These are phyloP conservation scores for Luidia sarsii DNA, from an alignment of 53 echinoderm and acorn worm species.

Conservation along the genomic window DNA sequence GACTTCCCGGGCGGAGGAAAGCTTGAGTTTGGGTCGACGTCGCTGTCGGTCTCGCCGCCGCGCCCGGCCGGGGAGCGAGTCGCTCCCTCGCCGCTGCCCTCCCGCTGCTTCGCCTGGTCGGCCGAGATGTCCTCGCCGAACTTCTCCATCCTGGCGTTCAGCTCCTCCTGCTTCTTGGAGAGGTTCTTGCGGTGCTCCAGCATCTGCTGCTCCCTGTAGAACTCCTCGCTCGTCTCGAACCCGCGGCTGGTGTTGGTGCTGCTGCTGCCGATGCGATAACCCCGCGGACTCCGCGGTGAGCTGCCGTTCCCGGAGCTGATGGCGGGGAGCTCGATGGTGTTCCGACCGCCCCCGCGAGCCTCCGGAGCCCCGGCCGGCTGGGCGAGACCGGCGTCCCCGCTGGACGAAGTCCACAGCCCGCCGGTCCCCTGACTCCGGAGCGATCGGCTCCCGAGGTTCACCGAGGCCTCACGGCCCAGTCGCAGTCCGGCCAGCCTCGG, in stretches of 20 bases:
- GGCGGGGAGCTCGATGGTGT: constrained; percentile 26
- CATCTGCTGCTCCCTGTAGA: constrained; percentile 34
- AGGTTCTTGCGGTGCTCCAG: constrained; percentile 58
- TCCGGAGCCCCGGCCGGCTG: constrained; percentile 24
- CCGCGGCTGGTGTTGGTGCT: not conserved
- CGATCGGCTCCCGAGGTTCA: constrained; percentile 5
- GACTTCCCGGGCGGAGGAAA: constrained; percentile 22
- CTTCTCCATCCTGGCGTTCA: constrained; percentile 64
- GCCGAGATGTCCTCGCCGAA: constrained; percentile 53
- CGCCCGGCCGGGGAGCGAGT: constrained; percentile 33
- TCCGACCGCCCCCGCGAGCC: constrained; percentile 7
- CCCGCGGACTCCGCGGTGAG: constrained; percentile 33
- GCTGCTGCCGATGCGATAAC: not conserved
- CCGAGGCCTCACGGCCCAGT: constrained; percentile 1
- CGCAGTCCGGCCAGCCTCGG: constrained; percentile 24
- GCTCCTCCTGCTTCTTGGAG: constrained; percentile 53
- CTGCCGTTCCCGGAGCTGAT: constrained; percentile 23
- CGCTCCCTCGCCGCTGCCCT: not conserved
- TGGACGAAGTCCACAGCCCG: not conserved
- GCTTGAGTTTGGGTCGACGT: constrained; percentile 21
- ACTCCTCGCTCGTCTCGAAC: constrained; percentile 28
- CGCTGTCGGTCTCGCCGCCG: constrained; percentile 20
- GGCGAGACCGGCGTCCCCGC: not conserved
- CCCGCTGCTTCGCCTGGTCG: constrained; percentile 26
- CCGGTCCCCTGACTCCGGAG: not conserved